Percentiles rank a stretch among this genome's conserved stretches.
These are phyloP conservation scores for Hemichromis elongatus DNA, from an alignment of 2,113 vertebrate species.

Conservation along the genomic window DNA sequence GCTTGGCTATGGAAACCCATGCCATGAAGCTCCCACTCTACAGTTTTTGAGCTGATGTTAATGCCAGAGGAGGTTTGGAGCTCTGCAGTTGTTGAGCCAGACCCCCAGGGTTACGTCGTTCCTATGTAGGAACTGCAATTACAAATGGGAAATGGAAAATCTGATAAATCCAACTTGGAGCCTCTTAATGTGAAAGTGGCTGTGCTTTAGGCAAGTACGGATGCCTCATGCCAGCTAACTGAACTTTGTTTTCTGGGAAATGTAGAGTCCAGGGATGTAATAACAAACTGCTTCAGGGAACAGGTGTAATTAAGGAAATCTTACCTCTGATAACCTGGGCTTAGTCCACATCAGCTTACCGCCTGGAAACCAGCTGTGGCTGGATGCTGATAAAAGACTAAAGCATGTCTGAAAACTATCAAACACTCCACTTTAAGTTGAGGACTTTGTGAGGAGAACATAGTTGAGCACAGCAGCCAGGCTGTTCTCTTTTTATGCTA, in stretches of 20 bases:
- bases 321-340: neutral
- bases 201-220: neutral
- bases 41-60: neutral
- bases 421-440: neutral
- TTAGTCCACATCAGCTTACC: neutral
- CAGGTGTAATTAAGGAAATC: neutral
- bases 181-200: neutral
- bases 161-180: neutral
- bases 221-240: neutral
- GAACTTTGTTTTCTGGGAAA: neutral
- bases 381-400: neutral
- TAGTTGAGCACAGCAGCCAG: neutral
- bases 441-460: neutral
- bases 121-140: neutral
- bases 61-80: no score
- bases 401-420: neutral
- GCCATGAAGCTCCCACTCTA: neutral
- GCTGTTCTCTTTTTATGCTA: neutral
- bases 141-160: neutral
- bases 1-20: neutral
- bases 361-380: slow-evolving; percentile 1
- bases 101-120: neutral
- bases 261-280: neutral
- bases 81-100: neutral
- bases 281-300: neutral